These are phyloP conservation scores for Cherax destructor DNA, from an alignment of 1,140 invertebrate genomes.

Conservation along the genomic window DNA sequence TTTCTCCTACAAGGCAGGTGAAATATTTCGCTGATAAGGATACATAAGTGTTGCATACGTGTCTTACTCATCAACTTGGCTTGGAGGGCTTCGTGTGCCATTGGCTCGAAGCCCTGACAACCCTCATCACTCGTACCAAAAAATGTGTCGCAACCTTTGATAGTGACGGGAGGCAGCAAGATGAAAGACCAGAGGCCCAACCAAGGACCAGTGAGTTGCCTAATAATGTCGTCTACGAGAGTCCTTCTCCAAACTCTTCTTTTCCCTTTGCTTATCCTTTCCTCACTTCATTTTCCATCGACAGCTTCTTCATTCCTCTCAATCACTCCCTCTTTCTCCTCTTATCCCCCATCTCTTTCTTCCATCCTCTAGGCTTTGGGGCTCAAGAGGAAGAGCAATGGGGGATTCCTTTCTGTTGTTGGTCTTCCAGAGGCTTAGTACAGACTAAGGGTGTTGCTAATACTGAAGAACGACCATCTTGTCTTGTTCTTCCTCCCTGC, in stretches of 20 bases:
- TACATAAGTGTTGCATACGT: too few relatives aligned
- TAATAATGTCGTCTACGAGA: not conserved
- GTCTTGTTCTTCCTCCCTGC: not conserved
- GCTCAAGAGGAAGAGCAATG: not conserved
- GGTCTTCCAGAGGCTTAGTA: not conserved
- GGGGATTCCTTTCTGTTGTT: not conserved
- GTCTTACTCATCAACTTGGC: not conserved
- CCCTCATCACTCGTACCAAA: not conserved
- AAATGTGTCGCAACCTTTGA: not conserved
- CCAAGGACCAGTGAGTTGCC: not conserved
- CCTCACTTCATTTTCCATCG: not conserved
- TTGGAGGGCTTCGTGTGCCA: not conserved
- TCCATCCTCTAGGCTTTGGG: not conserved
- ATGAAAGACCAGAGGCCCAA: not conserved
- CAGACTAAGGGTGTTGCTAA: not conserved
- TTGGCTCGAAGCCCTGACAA: not conserved
- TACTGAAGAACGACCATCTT: not conserved
- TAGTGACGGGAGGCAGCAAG: not conserved
- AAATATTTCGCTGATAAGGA: too few relatives aligned
- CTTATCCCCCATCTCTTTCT: not conserved
- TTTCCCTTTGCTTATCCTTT: not conserved
- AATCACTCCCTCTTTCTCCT: not conserved
- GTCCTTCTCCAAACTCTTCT: not conserved
- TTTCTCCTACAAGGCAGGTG: too few relatives aligned
- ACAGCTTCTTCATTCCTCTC: not conserved